Conservation (phyloP, 2,113 vertebrate genomes). For the Paramisgurnus dabryanus region DNA sequence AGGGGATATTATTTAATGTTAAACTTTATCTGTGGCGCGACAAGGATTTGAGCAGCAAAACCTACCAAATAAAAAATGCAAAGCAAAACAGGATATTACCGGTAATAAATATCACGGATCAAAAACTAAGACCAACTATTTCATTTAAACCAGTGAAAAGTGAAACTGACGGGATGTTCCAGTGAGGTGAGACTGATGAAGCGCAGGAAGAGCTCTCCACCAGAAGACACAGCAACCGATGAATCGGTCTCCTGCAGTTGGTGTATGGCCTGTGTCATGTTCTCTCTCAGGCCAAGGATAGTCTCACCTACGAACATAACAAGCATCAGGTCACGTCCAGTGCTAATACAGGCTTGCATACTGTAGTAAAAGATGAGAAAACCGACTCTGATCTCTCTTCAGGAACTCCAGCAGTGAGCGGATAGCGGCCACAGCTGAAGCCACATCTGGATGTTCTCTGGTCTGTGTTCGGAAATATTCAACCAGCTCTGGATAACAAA, state of each 20-base stretch:
- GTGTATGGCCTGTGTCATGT: constrained; percentile 83
- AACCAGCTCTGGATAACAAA: constrained; percentile 79
- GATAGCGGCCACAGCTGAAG: constrained; percentile 93
- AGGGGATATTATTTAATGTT: too few species aligned
- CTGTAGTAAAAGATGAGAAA: too few species aligned
- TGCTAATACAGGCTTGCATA: not conserved
- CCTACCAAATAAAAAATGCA: too few species aligned
- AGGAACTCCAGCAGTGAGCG: constrained; percentile 88
- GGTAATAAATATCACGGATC: too few species aligned
- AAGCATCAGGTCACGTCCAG: not conserved
- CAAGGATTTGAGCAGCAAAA: too few species aligned
- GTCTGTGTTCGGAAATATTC: constrained; percentile 88
- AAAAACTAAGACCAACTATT: too few species aligned
- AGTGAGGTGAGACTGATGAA: constrained; percentile 95
- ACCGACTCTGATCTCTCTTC: constrained; percentile 85
- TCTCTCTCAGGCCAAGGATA: constrained; percentile 88
- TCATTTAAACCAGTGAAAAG: not conserved
- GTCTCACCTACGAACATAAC: constrained; percentile 81
- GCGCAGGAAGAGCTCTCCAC: constrained; percentile 94
- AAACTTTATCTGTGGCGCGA: too few species aligned
- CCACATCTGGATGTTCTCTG: constrained; percentile 83
- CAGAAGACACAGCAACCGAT: constrained; percentile 92
- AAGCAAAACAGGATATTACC: too few species aligned
- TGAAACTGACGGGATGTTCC: constrained; percentile 83
- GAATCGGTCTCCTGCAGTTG: constrained; percentile 86